These are phyloP conservation scores for Chauna torquata DNA, from an alignment of 2,113 vertebrate genomes.

Conservation along the genomic window DNA sequence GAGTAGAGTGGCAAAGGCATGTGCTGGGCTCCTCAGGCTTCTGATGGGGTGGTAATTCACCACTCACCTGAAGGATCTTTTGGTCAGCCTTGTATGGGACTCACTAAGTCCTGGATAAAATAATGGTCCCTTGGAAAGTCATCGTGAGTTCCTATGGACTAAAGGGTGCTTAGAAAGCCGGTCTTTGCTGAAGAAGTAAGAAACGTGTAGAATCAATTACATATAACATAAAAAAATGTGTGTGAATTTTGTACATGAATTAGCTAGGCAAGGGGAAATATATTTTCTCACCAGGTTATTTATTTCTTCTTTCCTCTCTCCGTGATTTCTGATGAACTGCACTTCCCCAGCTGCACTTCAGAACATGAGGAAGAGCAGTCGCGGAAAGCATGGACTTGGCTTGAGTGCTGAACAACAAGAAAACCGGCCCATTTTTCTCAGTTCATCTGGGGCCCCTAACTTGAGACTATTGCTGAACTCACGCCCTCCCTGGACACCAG, in stretches of 20 bases:
- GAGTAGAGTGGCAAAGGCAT: neutral
- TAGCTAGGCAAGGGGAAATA: neutral
- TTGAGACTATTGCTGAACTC: neutral
- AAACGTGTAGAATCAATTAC: neutral
- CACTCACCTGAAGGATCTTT: neutral
- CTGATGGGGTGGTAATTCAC: neutral
- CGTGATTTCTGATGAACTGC: neutral
- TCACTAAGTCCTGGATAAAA: neutral
- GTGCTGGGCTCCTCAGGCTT: neutral
- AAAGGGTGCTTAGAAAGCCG: neutral
- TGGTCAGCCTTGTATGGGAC: neutral
- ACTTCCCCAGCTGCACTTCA: neutral
- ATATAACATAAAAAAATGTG: neutral
- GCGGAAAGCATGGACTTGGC: neutral
- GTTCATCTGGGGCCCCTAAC: neutral
- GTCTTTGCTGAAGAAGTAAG: neutral
- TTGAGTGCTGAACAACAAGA: neutral
- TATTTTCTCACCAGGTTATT: neutral
- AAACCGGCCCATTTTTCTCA: neutral
- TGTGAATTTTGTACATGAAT: neutral
- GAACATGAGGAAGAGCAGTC: neutral
- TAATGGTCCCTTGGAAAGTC: neutral
- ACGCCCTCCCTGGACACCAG: neutral
- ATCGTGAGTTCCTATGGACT: neutral
- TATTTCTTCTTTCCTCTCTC: neutral